Percentiles rank a stretch among this genome's conserved stretches.
Evolutionary conservation across 2,888 invertebrate species (phyloP).

Genomic region (Aspidiotus destructor): DNA sequence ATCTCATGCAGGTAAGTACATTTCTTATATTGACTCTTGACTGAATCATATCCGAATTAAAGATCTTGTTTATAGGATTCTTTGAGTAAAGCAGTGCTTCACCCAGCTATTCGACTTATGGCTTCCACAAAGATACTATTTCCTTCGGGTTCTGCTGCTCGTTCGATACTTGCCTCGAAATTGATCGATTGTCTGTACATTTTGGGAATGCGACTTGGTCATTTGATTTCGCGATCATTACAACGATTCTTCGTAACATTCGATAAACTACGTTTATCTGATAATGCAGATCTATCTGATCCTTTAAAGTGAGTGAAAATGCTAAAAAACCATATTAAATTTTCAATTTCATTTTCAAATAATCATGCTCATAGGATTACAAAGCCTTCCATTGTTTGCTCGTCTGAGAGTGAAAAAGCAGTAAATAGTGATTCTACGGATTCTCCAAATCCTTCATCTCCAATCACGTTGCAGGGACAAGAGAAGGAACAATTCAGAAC

Average conservation of each 20-base stretch:
- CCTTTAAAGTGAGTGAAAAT: conserved; percentile 7
- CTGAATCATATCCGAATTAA: conserved; percentile 14
- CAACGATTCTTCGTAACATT: conserved; percentile 71
- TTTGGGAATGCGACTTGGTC: conserved; percentile 56
- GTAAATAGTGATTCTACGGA: conserved; percentile 46
- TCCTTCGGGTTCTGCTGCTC: conserved; percentile 66
- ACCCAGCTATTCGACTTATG: conserved; percentile 69
- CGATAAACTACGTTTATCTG: conserved; percentile 55
- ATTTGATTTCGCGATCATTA: conserved; percentile 59
- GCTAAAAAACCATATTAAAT: not conserved
- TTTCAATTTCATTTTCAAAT: not conserved
- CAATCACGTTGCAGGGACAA: conserved; percentile 35
- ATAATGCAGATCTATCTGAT: conserved; percentile 8
- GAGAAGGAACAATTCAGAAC: conserved; percentile 34
- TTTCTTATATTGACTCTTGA: not conserved
- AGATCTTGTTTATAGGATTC: conserved; percentile 56
- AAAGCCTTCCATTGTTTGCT: conserved; percentile 9
- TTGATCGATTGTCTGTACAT: conserved; percentile 70
- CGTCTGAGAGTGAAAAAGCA: conserved; percentile 22
- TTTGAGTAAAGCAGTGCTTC: conserved; percentile 69
- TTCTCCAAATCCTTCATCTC: conserved; percentile 56
- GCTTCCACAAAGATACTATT: conserved; percentile 70
- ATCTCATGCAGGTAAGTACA: conserved; percentile 63
- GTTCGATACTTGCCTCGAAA: conserved; percentile 68
- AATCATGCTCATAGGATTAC: not conserved